A percentile compares a stretch with the other conserved stretches of the same genome.
Conservation (phyloP, 2,888 invertebrate genomes). For the Stenichneumon culpator region DNA sequence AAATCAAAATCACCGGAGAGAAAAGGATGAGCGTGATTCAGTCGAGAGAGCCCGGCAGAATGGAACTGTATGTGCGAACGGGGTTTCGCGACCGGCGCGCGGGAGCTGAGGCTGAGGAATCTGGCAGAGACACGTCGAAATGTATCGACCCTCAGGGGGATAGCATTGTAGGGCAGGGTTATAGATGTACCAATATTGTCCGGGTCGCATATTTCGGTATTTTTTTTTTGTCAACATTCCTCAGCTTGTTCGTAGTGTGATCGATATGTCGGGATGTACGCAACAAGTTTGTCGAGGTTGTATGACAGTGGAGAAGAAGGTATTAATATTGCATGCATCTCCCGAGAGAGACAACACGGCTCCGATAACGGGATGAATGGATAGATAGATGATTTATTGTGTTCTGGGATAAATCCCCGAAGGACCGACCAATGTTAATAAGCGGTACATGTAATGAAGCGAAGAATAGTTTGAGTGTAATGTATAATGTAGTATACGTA, state of each 20-base stretch:
- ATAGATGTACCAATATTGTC: background rate
- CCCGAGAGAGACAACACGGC: constrained; percentile 32
- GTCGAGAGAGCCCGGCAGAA: constrained; percentile 14
- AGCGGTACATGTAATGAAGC: too few species aligned
- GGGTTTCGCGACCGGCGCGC: constrained; percentile 23
- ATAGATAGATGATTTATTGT: too few species aligned
- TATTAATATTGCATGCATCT: background rate
- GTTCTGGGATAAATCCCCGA: too few species aligned
- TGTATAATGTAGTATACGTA: too few species aligned
- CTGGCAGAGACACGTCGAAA: background rate
- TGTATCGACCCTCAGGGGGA: background rate
- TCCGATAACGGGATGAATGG: constrained; percentile 28
- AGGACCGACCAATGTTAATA: too few species aligned
- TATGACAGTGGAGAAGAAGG: background rate
- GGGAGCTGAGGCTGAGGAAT: too few species aligned
- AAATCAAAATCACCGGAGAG: too few species aligned
- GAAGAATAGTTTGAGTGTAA: too few species aligned
- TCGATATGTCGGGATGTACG: background rate
- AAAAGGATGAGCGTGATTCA: too few species aligned
- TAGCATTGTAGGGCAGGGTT: background rate
- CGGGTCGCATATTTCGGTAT: background rate
- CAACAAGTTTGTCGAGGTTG: background rate
- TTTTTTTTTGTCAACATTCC: background rate
- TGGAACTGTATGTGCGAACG: constrained; percentile 44
- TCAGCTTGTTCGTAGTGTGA: background rate